Evolutionary conservation across 1,140 invertebrate species (phyloP).

Genomic region (Musca vetustissima): DNA sequence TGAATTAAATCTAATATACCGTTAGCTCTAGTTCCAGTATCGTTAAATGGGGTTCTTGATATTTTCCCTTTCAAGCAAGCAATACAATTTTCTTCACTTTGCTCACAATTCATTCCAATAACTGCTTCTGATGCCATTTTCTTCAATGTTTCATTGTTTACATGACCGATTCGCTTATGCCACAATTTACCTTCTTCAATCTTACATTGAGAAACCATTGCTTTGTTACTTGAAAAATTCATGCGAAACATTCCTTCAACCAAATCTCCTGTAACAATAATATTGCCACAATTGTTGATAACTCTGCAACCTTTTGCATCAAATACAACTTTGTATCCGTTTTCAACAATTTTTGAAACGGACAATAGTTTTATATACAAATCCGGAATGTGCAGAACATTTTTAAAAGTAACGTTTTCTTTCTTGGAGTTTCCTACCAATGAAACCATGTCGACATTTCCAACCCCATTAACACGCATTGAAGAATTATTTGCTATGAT

Average conservation of each 20-base stretch:
- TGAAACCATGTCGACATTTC: neutral
- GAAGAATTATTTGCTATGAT: too few species aligned
- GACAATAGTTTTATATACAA: constrained; percentile 23
- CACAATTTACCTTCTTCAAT: neutral
- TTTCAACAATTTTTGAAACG: constrained; percentile 22
- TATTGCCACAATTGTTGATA: neutral
- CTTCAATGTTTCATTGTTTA: constrained; percentile 1
- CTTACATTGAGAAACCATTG: neutral
- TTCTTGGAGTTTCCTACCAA: neutral
- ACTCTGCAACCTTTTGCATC: neutral
- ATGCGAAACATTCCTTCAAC: neutral
- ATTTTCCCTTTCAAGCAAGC: too few species aligned
- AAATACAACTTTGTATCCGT: neutral
- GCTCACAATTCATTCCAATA: too few species aligned
- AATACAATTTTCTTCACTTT: too few species aligned
- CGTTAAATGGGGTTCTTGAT: too few species aligned
- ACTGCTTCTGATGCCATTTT: neutral
- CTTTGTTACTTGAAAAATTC: neutral
- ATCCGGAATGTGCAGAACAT: constrained; percentile 8
- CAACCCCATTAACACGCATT: neutral
- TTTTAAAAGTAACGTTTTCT: neutral
- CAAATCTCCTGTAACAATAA: neutral
- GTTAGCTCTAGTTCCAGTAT: neutral
- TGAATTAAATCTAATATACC: constrained; percentile 48
- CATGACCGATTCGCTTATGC: constrained; percentile 6